These are phyloP conservation scores for Halcyon smyrnensis DNA, from an alignment of 2,797 vertebrate species.

Conservation along the genomic window DNA sequence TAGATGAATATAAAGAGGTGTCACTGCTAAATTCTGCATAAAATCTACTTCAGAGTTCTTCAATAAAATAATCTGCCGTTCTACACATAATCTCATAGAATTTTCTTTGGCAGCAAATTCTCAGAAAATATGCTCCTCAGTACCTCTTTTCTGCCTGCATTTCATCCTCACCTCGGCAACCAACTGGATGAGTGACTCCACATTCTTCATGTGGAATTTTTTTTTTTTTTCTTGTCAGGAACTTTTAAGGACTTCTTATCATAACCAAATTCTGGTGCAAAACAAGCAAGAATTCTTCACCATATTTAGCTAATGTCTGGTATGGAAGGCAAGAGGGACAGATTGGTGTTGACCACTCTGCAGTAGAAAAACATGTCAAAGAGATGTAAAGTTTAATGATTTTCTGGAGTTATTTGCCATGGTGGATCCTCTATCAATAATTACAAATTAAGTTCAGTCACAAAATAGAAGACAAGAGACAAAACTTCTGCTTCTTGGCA, in stretches of 20 bases:
- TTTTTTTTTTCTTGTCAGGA: background rate
- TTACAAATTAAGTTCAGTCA: no score
- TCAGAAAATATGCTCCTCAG: background rate
- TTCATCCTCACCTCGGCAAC: background rate
- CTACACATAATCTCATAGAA: background rate
- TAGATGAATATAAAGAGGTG: background rate
- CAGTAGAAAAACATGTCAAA: background rate
- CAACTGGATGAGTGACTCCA: background rate
- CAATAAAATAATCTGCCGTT: background rate
- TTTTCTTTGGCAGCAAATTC: background rate
- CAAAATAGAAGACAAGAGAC: no score
- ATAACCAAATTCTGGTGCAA: background rate
- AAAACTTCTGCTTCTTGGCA: no score
- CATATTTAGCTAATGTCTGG: background rate
- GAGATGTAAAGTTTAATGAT: background rate
- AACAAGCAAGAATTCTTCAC: background rate
- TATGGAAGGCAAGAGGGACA: background rate
- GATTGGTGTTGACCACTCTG: background rate
- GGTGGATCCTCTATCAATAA: no score
- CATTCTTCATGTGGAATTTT: background rate
- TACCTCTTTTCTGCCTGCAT: background rate
- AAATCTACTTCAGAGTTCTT: background rate
- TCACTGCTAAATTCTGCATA: background rate
- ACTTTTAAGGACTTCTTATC: background rate
- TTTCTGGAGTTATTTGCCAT: background rate